A percentile compares a stretch with the other conserved stretches of the same genome.
Conservation (phyloP, 2,113 vertebrate species). For the Acanthisitta chloris region DNA sequence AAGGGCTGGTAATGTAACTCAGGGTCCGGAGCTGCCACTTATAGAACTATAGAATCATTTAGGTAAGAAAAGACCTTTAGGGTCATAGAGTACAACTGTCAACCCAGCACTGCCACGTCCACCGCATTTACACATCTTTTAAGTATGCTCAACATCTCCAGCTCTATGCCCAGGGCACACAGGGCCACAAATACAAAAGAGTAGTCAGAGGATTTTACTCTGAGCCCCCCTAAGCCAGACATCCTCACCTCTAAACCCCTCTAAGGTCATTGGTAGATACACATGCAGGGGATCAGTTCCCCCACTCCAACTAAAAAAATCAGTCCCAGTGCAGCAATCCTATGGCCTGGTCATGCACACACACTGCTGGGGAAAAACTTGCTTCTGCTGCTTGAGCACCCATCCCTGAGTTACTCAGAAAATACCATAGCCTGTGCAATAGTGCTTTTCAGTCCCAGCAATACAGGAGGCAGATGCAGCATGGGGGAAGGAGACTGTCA, state of each 20-base stretch:
- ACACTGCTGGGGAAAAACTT: background rate
- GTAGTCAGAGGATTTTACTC: background rate
- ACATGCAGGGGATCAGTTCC: accelerated
- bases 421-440: background rate
- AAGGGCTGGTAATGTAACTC: background rate
- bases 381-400: background rate
- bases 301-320: background rate
- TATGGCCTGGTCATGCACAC: background rate
- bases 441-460: background rate
- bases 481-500: background rate
- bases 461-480: background rate
- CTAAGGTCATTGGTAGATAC: background rate
- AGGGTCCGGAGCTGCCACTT: background rate
- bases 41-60: background rate
- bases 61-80: background rate
- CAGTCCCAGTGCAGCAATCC: background rate
- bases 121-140: background rate
- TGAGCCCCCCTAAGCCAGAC: background rate
- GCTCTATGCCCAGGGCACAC: background rate
- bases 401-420: background rate
- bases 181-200: background rate
- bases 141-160: background rate
- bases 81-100: background rate
- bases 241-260: background rate
- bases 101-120: background rate